phyloP scores from a whole-genome alignment of 2,888 invertebrate species.

The Rhogogaster chlorosoma region DNA sequence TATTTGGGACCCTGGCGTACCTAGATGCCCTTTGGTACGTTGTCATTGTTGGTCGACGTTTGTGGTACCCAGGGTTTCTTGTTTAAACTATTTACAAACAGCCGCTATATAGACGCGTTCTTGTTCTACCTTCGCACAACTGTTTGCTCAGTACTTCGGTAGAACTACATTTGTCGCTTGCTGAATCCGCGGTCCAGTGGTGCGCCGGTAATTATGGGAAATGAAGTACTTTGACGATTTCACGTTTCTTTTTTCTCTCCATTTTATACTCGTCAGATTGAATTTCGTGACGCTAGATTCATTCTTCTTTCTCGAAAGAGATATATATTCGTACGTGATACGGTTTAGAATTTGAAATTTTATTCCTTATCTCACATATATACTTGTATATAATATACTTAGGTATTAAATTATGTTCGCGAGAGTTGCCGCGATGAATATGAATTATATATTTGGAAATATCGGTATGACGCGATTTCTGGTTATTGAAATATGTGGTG shows the following conservation, averaged over 20 bases:
- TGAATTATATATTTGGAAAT: neutral
- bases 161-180: neutral
- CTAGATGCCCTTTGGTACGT: neutral
- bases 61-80: neutral
- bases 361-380: neutral
- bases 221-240: neutral
- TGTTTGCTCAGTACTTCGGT: neutral
- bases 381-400: too few relatives aligned
- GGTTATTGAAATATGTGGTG: neutral
- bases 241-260: neutral
- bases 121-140: neutral
- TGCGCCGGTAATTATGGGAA: neutral
- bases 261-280: neutral
- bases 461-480: neutral
- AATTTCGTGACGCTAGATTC: neutral
- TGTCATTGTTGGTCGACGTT: neutral
- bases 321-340: neutral
- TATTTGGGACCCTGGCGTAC: neutral
- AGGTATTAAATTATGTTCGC: neutral
- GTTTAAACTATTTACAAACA: neutral
- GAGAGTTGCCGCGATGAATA: neutral
- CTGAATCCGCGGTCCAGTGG: neutral
- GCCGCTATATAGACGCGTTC: neutral
- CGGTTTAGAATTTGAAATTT: neutral
- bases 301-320: neutral